Conservation (phyloP, 2,888 invertebrate species). For the Chelonus formosanus region DNA sequence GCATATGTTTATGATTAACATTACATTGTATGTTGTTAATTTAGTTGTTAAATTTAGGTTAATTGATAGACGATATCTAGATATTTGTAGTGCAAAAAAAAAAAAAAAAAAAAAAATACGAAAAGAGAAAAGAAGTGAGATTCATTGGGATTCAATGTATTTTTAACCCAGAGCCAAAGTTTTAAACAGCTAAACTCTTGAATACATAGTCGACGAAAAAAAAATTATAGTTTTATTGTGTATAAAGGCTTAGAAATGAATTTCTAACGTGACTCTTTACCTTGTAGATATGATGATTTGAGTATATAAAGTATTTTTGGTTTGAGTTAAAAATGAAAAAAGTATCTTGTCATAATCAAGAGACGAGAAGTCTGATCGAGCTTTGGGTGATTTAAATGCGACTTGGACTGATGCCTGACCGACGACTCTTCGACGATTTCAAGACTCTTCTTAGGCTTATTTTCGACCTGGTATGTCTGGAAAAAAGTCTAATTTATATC, state of each 20-base stretch:
- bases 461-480: slow-evolving; percentile 51
- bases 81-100: slow-evolving; percentile 5
- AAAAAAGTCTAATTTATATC: slow-evolving; percentile 26
- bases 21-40: background rate
- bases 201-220: no score
- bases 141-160: slow-evolving; percentile 37
- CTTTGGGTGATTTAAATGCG: slow-evolving; percentile 35
- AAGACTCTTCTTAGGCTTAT: slow-evolving; percentile 59
- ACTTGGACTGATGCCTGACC: slow-evolving; percentile 60
- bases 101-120: slow-evolving; percentile 8
- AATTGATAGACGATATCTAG: slow-evolving; percentile 26
- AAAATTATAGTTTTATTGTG: no score
- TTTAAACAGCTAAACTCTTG: slow-evolving; percentile 47
- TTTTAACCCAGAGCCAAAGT: slow-evolving; percentile 49
- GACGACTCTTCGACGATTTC: slow-evolving; percentile 60
- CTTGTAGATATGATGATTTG: background rate
- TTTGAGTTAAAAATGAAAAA: slow-evolving; percentile 17
- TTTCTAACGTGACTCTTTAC: background rate
- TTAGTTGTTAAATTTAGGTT: slow-evolving; percentile 26
- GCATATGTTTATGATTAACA: no score
- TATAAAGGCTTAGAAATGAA: no score
- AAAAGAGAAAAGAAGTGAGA: slow-evolving; percentile 13
- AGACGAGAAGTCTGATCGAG: slow-evolving; percentile 19
- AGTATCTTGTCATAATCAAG: slow-evolving; percentile 20
- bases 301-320: slow-evolving; percentile 16